Percentiles rank a stretch among this genome's conserved stretches.
phyloP scores from a whole-genome alignment of 2,888 invertebrate genomes.

The Drosophila nigritarsus region DNA sequence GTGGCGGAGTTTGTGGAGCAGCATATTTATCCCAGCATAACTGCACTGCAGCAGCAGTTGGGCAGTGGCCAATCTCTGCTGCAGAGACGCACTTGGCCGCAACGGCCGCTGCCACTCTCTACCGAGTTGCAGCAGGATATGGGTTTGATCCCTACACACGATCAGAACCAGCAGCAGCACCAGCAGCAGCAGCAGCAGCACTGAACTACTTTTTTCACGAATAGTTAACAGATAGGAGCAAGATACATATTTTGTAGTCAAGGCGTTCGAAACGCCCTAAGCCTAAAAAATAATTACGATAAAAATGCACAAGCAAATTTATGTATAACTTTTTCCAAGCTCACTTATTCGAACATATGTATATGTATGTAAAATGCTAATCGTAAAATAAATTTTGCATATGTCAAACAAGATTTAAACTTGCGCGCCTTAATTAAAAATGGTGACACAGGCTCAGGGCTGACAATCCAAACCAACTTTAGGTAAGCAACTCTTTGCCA shows the following conservation, averaged over 20 bases:
- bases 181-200: slow-evolving; percentile 34
- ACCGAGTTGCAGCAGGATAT: slow-evolving; percentile 60
- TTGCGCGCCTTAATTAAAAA: neutral
- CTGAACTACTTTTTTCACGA: slow-evolving; percentile 10
- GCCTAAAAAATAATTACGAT: slow-evolving; percentile 38
- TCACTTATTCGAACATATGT: slow-evolving; percentile 29
- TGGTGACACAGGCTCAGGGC: neutral
- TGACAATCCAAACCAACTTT: neutral
- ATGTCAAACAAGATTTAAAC: neutral
- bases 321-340: slow-evolving; percentile 40
- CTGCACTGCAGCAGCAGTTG: slow-evolving; percentile 86
- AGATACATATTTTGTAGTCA: slow-evolving; percentile 45
- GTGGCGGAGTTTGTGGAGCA: slow-evolving; percentile 89
- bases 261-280: slow-evolving; percentile 72
- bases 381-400: slow-evolving; percentile 9
- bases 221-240: slow-evolving; percentile 21
- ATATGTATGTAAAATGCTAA: slow-evolving; percentile 4
- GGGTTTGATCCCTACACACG: slow-evolving; percentile 47
- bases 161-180: slow-evolving; percentile 12
- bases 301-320: neutral
- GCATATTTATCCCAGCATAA: slow-evolving; percentile 87
- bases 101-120: slow-evolving; percentile 86
- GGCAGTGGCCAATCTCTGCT: slow-evolving; percentile 86
- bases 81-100: slow-evolving; percentile 87
- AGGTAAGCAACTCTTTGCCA: neutral